A percentile compares a stretch with the other conserved stretches of the same genome.
phyloP scores from a whole-genome alignment of 2,113 vertebrate genomes.

The Etheostoma cragini region DNA sequence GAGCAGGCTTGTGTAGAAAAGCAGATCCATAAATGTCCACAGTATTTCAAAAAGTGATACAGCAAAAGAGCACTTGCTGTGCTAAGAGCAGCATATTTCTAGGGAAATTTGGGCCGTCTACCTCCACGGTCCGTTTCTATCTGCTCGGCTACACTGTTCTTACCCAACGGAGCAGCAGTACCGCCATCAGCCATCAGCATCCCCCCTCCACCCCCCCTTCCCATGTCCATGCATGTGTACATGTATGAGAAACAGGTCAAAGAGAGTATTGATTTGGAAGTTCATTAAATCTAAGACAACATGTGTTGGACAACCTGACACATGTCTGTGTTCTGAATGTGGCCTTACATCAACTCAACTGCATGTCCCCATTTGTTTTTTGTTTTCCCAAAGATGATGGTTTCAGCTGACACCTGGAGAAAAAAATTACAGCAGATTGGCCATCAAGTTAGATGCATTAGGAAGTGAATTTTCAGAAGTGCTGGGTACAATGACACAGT shows the following conservation, averaged over 20 bases:
- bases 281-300: too few relatives aligned
- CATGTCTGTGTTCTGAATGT: too few relatives aligned
- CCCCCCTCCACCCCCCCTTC: not conserved
- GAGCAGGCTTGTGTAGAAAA: conserved; percentile 7
- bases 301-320: too few relatives aligned
- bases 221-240: not conserved
- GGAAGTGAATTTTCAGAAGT: too few relatives aligned
- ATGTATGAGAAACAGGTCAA: not conserved
- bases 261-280: too few relatives aligned
- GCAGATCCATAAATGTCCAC: conserved; percentile 16
- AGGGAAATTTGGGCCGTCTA: conserved; percentile 9
- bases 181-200: conserved; percentile 1
- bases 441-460: not conserved
- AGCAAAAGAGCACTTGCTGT: not conserved
- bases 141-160: conserved; percentile 24
- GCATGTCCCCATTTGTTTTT: not conserved
- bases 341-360: too few relatives aligned
- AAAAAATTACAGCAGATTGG: not conserved
- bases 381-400: conserved; percentile 14
- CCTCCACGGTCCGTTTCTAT: conserved; percentile 12
- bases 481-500: too few relatives aligned
- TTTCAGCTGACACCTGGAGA: conserved; percentile 30
- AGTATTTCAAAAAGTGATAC: conserved; percentile 5
- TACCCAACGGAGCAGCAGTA: conserved; percentile 9
- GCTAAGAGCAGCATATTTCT: conserved; percentile 6